Conservation (phyloP, 2,797 vertebrate genomes). For the Chiloscyllium punctatum region DNA sequence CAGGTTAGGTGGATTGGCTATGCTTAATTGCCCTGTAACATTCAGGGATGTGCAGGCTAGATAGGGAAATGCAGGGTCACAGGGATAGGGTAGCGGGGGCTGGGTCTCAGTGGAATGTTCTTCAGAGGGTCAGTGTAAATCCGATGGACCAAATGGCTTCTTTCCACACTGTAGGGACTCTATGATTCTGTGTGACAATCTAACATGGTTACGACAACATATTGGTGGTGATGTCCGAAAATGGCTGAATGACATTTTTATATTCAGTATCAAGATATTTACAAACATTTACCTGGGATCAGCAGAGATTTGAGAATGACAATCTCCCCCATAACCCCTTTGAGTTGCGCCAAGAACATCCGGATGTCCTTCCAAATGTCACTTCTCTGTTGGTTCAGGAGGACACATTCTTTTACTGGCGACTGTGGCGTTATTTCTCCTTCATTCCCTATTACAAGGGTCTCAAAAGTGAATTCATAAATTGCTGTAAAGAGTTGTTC, state of each 20-base stretch:
- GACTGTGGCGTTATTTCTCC: slow-evolving; percentile 42
- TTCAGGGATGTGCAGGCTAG: too few species aligned
- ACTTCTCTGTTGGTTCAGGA: slow-evolving; percentile 42
- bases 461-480: slow-evolving; percentile 67
- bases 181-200: too few species aligned
- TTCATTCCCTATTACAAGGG: slow-evolving; percentile 42
- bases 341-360: slow-evolving; percentile 65
- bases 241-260: background rate
- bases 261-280: background rate
- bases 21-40: too few species aligned
- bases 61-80: too few species aligned
- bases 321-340: slow-evolving; percentile 63
- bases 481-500: slow-evolving; percentile 70
- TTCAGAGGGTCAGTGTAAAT: too few species aligned
- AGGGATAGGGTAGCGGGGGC: too few species aligned
- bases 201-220: too few species aligned
- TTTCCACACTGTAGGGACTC: too few species aligned
- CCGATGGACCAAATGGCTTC: too few species aligned
- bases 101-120: too few species aligned
- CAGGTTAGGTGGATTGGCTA: too few species aligned
- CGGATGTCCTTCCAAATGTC: slow-evolving; percentile 57
- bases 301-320: slow-evolving; percentile 64
- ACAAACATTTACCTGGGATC: slow-evolving; percentile 70
- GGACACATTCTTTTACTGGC: slow-evolving; percentile 37
- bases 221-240: background rate